Evolutionary conservation across 2,113 vertebrate species (phyloP), one percentile per base, ranked within the genome.

Genomic region (Amphiprion ocellaris): DNA sequence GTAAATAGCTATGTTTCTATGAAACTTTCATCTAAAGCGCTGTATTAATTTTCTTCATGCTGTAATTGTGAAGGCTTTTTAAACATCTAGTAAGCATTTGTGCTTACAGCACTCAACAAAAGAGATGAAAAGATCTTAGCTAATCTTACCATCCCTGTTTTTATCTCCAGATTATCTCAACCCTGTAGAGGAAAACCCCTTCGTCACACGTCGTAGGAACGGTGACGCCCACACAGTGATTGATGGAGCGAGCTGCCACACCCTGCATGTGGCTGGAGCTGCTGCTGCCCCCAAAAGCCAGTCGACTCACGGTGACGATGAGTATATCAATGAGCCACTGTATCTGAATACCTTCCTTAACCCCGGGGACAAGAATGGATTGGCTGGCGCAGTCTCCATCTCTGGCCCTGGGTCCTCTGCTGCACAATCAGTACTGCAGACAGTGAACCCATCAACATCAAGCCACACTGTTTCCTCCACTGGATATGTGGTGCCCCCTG

Each of bases 281-380:
- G 60, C 89, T 10, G 82, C 73, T 58, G 92, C 93, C 72, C 84
- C 95, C 12, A 96, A 89, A 0, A 96, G 93, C 54, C 95, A 96
- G 30, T 86, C 95, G 15, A 0, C 52, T 82, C 95, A 95, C 71
- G 88, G 94, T 1, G 97, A 98, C 77, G 98, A 99, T 5, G 97
- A 97, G 85, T 98, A 98, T 0, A 92, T 97, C 75, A 98, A 98
- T 0, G 98, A 99, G 95, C 97, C 97, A 0, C 91, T 99, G 86
- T 99, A 99, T 95, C 96, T 99, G 94, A 99, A 99, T 93, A 96
- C 97, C 52, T 98, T 99, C 50, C 94, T 96, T 55, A 97, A 92
- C 71, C 83, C 96, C 54, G 88, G 96, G 86, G 88, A 97, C 92
- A 97, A 95, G 90, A 98, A 94, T 12, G 93, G 94, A 62, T 81